Base-by-base conservation (phyloP, 2,113 vertebrate genomes). In the Cyanocitta stelleri region DNA sequence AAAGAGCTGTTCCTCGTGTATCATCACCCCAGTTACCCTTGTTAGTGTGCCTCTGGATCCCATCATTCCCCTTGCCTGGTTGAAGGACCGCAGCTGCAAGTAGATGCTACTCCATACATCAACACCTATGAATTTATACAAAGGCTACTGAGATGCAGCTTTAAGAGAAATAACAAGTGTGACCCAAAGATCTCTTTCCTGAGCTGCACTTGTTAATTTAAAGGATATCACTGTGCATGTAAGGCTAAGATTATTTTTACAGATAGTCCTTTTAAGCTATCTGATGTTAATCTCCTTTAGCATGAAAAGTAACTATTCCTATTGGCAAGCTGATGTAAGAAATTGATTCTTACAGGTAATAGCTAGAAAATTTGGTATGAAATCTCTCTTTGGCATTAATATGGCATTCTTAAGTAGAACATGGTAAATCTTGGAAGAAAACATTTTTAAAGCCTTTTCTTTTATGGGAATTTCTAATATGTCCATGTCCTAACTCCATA, bases 311-410 rank as follows among this genome's bases (percentile, higher is more conserved):
- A 66, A 82, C 85, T 33, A 44, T 66, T 91, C n/a, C 46, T 89
- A 64, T 44, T 73, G 72, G 67, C 39, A 91, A 89, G 46, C 26
- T 63, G 52, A 78, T 46, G n/a, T 91, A 29, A 77, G n/a, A 94
- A 87, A 76, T 24, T 56, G 16, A 52, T 91, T 87, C 55, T 79
- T 84, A 61, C 59, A 56, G 11, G n/a, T 43, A 88, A 66, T 7
- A 82, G 27, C 58, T 66, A 66, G 66, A 78, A 75, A 71, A 91
- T 43, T 71, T 52, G 6, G 43, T 81, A 62, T 90, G 66, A 88
- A 85, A 90, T 77, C 51, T 78, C 22, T 68, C 44, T 87, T 68
- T 92, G 78, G 30, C 18, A 32, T 59, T 48, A 91, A 23, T 91
- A 81, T 20, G 10, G 18, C 6, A 3, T 52, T 92, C 35, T 61